phyloP scores from a whole-genome alignment of 2,113 vertebrate genomes.

The Lagopus muta region DNA sequence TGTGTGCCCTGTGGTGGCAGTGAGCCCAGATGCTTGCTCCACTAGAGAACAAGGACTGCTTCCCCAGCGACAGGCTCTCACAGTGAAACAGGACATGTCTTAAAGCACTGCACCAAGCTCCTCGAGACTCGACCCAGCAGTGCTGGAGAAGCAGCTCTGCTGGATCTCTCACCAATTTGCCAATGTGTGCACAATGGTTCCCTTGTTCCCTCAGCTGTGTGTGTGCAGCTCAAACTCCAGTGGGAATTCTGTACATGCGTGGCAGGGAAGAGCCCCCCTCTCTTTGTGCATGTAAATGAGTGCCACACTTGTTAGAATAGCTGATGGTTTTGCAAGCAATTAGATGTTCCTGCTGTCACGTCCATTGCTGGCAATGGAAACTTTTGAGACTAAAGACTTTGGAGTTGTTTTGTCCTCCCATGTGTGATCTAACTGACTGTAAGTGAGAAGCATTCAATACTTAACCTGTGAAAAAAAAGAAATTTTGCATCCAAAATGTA shows the following conservation, averaged over 20 bases:
- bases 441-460: neutral
- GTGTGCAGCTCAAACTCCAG: neutral
- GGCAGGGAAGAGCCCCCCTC: conserved; percentile 7
- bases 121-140: neutral
- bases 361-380: conserved; percentile 67
- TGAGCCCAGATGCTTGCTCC: neutral
- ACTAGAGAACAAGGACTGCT: neutral
- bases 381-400: neutral
- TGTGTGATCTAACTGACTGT: neutral
- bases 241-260: neutral
- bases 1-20: neutral
- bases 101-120: conserved; percentile 44
- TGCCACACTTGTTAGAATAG: conserved; percentile 55
- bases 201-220: neutral
- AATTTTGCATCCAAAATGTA: neutral
- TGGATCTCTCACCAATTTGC: conserved; percentile 21
- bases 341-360: neutral
- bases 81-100: conserved; percentile 7
- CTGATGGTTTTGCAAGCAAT: neutral
- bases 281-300: conserved; percentile 36
- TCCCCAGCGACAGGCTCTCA: neutral
- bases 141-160: conserved; percentile 5
- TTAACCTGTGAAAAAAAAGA: neutral
- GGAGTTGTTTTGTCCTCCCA: neutral
- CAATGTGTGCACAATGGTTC: conserved; percentile 43